Base-by-base conservation (phyloP, 1,140 invertebrate species). In the Halesus radiatus region DNA sequence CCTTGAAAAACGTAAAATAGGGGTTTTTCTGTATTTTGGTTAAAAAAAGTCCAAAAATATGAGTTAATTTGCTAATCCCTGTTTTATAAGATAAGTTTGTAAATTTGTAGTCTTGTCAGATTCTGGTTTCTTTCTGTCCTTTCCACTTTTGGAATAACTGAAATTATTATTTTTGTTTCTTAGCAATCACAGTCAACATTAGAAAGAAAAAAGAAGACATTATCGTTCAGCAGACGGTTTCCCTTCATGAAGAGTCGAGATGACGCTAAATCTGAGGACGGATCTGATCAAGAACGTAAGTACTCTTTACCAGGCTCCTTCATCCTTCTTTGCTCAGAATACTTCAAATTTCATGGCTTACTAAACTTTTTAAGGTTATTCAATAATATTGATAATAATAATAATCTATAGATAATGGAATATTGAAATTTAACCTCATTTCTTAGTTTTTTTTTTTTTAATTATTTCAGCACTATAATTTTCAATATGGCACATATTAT, bases 221-320 rank as follows among this genome's bases (percentile, higher is more conserved):
- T 98, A 86, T 98, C 97, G 80, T 99, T 99, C 90, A 98, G 97
- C 86, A 92, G 97, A 87, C 97, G 97, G 89, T 99, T 99, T 89
- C 98, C 98, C 18, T 99, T 99, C 89, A 98, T 99, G 95, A 97
- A 97, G 92, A 98, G 97, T 90, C 97, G 98, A 92, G 98, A 99
- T 87, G 96, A 98, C 86, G 66, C 88, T 83, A 98, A 98, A 89
- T 97, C 96, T 29, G 97, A 98, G 90, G 98, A 99, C 88, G 96
- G 96, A 84, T 98, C 96, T 84, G 98, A 98, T 87, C 96, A 98
- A 93, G 98, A 99, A 95, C 96, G 98, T 99, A 94, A 97, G 97
- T 77, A 6, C 66, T 20, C 32, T 50, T 20, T 20, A 26, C 20
- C 16, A 8, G 10, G 7, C 54, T 56, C 54, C 7, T 56, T 16